Percentiles rank a stretch among this genome's conserved stretches.
Conservation (phyloP, 2,113 vertebrate species). For the Gambusia affinis region DNA sequence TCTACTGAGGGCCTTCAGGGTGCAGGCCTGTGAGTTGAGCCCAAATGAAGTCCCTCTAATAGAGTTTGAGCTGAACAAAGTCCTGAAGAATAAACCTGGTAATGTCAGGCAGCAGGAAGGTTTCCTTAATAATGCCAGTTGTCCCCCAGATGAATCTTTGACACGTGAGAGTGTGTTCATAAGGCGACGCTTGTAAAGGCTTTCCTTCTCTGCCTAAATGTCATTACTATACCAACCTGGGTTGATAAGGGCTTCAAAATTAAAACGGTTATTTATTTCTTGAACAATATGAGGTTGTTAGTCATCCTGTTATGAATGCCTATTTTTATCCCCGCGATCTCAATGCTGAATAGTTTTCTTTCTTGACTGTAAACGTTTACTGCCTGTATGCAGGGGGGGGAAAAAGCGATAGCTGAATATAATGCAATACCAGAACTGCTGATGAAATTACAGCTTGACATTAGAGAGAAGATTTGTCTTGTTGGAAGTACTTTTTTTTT, state of each 20-base stretch:
- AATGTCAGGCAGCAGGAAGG: slow-evolving; percentile 25
- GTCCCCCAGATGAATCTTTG: slow-evolving; percentile 21
- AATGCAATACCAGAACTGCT: too few relatives aligned
- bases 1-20: slow-evolving; percentile 24
- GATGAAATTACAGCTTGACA: too few relatives aligned
- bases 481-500: too few relatives aligned
- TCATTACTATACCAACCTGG: background rate
- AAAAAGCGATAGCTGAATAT: too few relatives aligned
- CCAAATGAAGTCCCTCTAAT: slow-evolving; percentile 54
- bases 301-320: background rate
- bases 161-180: background rate
- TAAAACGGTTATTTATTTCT: background rate
- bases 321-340: too few relatives aligned
- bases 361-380: too few relatives aligned
- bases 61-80: slow-evolving; percentile 54
- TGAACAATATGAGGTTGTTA: background rate
- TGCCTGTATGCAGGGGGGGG: too few relatives aligned
- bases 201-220: background rate
- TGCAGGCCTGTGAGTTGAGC: slow-evolving; percentile 21
- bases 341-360: too few relatives aligned
- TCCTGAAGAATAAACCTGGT: slow-evolving; percentile 26
- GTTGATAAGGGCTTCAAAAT: background rate
- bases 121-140: slow-evolving; percentile 36
- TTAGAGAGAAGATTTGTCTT: too few relatives aligned
- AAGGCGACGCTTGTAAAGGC: background rate